These are phyloP conservation scores for Protobothrops flavoviridis DNA, from an alignment of 2,113 vertebrate genomes.

Conservation along the genomic window DNA sequence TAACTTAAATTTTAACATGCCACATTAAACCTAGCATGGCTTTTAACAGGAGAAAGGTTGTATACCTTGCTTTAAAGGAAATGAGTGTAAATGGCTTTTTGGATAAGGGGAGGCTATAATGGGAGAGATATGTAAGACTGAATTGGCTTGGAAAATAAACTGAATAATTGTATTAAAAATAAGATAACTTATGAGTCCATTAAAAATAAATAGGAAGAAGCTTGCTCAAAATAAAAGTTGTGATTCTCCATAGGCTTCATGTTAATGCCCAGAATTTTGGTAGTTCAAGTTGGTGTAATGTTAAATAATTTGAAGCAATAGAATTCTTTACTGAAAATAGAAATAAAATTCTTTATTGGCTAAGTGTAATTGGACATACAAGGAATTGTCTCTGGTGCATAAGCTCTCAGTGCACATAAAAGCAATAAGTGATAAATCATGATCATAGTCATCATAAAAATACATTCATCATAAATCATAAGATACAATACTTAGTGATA, in stretches of 20 bases:
- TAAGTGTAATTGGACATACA: no score
- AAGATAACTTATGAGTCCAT: background rate
- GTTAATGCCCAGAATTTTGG: no score
- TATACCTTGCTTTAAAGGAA: no score
- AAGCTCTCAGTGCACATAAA: no score
- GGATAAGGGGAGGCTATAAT: background rate
- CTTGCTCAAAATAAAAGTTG: background rate
- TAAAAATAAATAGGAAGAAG: background rate
- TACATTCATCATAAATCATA: no score
- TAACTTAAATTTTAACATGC: background rate
- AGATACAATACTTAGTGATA: no score
- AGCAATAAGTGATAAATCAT: no score
- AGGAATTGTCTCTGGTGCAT: no score
- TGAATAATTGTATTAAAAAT: background rate
- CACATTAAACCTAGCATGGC: background rate
- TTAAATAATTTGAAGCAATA: background rate
- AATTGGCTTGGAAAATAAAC: background rate
- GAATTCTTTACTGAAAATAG: no score
- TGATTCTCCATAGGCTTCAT: background rate
- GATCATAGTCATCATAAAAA: no score
- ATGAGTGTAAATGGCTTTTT: background rate
- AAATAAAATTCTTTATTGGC: no score
- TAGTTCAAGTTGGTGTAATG: background rate
- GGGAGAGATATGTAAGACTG: background rate
- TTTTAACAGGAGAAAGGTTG: background rate